Conservation (phyloP, 2,797 vertebrate species). For the Mallotus villosus region DNA sequence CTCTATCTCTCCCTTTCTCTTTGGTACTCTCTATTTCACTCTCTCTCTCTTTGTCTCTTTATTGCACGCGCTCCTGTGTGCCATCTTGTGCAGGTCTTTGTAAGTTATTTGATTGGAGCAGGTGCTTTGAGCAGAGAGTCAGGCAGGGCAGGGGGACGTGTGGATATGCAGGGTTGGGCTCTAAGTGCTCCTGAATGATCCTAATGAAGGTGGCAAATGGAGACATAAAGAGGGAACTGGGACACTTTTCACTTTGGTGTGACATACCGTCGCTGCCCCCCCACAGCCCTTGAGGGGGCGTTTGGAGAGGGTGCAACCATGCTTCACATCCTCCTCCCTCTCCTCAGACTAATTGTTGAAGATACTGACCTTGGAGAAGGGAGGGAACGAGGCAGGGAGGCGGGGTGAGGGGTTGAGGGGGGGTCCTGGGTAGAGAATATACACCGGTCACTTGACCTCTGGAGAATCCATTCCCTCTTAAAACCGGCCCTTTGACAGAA, state of each 20-base stretch:
- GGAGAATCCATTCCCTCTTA: constrained; percentile 40
- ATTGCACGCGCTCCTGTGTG: too few species aligned
- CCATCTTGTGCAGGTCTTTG: constrained; percentile 21
- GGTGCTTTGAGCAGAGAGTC: constrained; percentile 60
- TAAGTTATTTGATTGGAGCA: constrained; percentile 71
- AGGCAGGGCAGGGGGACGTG: constrained; percentile 63
- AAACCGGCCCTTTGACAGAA: constrained; percentile 17
- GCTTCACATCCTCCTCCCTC: constrained; percentile 72
- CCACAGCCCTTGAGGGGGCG: constrained; percentile 75
- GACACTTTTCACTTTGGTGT: constrained; percentile 78
- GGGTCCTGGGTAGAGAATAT: constrained; percentile 11
- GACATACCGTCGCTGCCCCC: constrained; percentile 74
- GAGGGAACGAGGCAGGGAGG: constrained; percentile 44
- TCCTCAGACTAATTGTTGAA: constrained; percentile 73
- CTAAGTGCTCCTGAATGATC: constrained; percentile 75
- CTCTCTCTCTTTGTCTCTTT: background rate
- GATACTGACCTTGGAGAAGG: constrained; percentile 77
- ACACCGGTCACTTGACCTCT: constrained; percentile 50
- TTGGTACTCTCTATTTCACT: background rate
- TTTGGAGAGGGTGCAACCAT: constrained; percentile 70
- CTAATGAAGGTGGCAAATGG: constrained; percentile 79
- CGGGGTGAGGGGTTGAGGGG: constrained; percentile 35
- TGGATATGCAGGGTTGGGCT: constrained; percentile 64
- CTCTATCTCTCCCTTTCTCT: background rate
- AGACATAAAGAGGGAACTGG: constrained; percentile 80